phyloP scores from a whole-genome alignment of 2,888 invertebrate genomes.

The Trichogramma evanescens region DNA sequence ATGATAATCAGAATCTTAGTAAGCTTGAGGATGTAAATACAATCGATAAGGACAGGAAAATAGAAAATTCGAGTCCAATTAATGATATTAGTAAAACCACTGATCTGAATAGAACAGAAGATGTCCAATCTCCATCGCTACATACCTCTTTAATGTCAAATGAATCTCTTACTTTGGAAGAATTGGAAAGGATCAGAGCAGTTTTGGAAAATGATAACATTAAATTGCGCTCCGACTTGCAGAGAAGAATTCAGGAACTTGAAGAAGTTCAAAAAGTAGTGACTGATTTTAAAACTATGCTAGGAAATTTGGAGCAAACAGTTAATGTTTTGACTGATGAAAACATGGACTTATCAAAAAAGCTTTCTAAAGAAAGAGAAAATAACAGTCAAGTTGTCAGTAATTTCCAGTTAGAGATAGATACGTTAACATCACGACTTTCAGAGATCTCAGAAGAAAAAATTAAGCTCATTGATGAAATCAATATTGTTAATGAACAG shows the following conservation, averaged over 20 bases:
- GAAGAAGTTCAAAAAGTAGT: slow-evolving; percentile 35
- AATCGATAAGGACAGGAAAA: no score
- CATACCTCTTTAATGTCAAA: not conserved
- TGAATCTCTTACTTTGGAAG: slow-evolving; percentile 8
- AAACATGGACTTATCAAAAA: slow-evolving; percentile 34
- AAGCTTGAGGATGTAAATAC: not conserved
- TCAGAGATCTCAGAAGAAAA: slow-evolving; percentile 29
- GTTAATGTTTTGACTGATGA: slow-evolving; percentile 34
- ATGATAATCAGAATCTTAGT: no score
- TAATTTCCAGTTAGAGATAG: slow-evolving; percentile 27
- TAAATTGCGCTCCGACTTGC: slow-evolving; percentile 28
- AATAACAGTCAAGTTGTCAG: slow-evolving; percentile 21
- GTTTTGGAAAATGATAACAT: slow-evolving; percentile 31
- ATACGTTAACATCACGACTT: slow-evolving; percentile 28
- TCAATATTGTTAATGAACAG: slow-evolving; percentile 24
- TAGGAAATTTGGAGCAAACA: slow-evolving; percentile 33
- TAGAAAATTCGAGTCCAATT: no score
- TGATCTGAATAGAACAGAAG: not conserved
- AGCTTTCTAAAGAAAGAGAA: slow-evolving; percentile 30
- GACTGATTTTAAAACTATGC: slow-evolving; percentile 31
- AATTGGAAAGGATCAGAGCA: slow-evolving; percentile 23
- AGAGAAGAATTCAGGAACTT: slow-evolving; percentile 31
- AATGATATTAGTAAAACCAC: not conserved
- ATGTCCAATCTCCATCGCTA: not conserved
- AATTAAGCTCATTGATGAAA: slow-evolving; percentile 23